A percentile compares a stretch with the other conserved stretches of the same genome.
These are phyloP conservation scores for Enteromius mattozi DNA, from an alignment of 2,797 vertebrate genomes.

Conservation along the genomic window DNA sequence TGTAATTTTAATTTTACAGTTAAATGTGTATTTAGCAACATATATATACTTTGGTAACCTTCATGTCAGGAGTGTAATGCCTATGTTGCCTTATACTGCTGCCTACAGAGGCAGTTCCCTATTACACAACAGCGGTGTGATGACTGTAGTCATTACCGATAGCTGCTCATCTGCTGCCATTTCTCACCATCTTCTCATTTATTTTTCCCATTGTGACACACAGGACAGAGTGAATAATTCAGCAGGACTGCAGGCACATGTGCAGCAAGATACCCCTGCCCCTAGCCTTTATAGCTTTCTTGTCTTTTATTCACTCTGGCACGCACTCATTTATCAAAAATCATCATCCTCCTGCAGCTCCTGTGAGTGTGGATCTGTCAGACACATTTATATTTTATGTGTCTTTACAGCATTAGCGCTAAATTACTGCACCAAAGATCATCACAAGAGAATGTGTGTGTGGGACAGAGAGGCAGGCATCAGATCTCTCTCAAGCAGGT, in stretches of 20 bases:
- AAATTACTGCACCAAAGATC: slow-evolving; percentile 32
- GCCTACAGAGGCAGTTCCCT: not conserved
- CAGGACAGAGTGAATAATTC: slow-evolving; percentile 57
- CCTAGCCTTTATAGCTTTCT: not conserved
- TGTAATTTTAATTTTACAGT: not conserved
- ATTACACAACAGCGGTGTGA: not conserved
- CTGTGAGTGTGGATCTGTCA: slow-evolving; percentile 14
- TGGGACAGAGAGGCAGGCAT: not conserved
- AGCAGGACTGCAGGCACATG: slow-evolving; percentile 47
- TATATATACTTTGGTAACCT: not conserved
- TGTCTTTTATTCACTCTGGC: slow-evolving; percentile 9
- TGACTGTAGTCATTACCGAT: not conserved
- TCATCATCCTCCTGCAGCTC: not conserved
- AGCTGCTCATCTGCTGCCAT: slow-evolving; percentile 13
- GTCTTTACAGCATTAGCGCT: slow-evolving; percentile 44
- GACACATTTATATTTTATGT: slow-evolving; percentile 46
- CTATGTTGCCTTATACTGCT: not conserved
- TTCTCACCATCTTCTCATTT: slow-evolving; percentile 23
- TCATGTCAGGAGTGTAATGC: not conserved
- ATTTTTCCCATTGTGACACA: slow-evolving; percentile 10
- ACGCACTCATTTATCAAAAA: not conserved
- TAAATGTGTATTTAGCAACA: too few species aligned
- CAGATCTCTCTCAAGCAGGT: slow-evolving; percentile 28
- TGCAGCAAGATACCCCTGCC: slow-evolving; percentile 16
- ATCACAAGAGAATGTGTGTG: slow-evolving; percentile 5